Base-by-base conservation (phyloP, 2,888 invertebrate species). In the Nowickia ferox region DNA sequence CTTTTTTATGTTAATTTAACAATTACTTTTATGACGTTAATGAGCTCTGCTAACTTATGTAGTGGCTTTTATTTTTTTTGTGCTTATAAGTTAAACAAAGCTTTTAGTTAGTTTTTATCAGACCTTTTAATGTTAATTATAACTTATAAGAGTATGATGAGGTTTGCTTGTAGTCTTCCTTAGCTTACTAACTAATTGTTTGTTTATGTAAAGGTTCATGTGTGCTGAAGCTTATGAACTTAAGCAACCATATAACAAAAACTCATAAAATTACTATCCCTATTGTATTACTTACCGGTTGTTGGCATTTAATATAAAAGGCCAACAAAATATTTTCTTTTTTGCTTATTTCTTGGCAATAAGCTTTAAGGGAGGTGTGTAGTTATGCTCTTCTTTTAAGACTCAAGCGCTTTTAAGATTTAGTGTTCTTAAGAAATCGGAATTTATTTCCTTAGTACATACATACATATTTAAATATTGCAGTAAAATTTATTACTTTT, bases 21-120 rank as follows among this genome's bases (percentile, higher is more conserved):
- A 80, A 79, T 86, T 83, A 84, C 57, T 77, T 75, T 69, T 78
- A 71, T 79, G 82, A 85, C 69, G 82, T 82, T 82, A 85, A 82
- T 82, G 78, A 82, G 85, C 59, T 30, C 55, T 44, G 51, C 44
- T 59, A 63, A 57, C 42, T 69, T 19, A 38, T 53, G 5, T 42
- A n/a, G 10, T 61, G 61, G 17, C 10, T 9, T 15, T 59, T n/a
- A 55, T 42, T 57, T 46, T 55, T 46, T 44, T 40, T 44, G 15
- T 10, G 9, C 42, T 44, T 22, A 55, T 81, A 65, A 75, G 74
- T 78, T 53, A 53, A 78, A 55, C 61, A 74, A 75, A 82, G 65
- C 13, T 78, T 71, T 74, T 81, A 44, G 61, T 42, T 48, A 44
- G 13, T 30, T 40, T 42, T 65, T 57, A 30, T 30, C 30, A 30